Conservation (phyloP, 2,797 vertebrate genomes). For the Melopsittacus undulatus region DNA sequence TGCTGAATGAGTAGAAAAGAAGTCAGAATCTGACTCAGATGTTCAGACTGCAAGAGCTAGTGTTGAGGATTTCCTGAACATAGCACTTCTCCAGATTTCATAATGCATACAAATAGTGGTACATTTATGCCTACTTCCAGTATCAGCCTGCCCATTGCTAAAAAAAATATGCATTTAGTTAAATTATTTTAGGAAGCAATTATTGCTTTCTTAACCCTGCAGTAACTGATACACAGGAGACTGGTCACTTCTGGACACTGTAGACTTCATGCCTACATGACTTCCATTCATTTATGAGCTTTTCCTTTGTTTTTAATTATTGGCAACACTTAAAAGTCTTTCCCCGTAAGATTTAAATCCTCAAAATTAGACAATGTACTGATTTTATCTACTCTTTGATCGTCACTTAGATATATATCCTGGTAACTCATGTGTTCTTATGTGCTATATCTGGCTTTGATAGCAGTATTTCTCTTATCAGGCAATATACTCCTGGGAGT, state of each 20-base stretch:
- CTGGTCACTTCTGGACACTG: not conserved
- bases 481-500: not conserved
- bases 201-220: not conserved
- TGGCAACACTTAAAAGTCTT: not conserved
- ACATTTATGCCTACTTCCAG: conserved; percentile 24
- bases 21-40: conserved; percentile 44
- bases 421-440: not conserved
- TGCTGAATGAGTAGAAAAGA: not conserved
- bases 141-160: conserved; percentile 13
- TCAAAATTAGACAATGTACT: not conserved
- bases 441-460: not conserved
- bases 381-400: not conserved
- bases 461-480: not conserved
- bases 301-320: conserved; percentile 6
- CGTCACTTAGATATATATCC: not conserved
- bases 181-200: conserved; percentile 38
- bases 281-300: not conserved
- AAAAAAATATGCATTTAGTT: not conserved
- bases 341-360: not conserved
- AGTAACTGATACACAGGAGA: not conserved
- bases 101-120: not conserved
- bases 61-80: conserved; percentile 40
- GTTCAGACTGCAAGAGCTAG: not conserved
- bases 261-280: not conserved
- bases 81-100: not conserved